Evolutionary conservation across 2,888 invertebrate genomes (phyloP).

Genomic region (Chaetoderma sp.): DNA sequence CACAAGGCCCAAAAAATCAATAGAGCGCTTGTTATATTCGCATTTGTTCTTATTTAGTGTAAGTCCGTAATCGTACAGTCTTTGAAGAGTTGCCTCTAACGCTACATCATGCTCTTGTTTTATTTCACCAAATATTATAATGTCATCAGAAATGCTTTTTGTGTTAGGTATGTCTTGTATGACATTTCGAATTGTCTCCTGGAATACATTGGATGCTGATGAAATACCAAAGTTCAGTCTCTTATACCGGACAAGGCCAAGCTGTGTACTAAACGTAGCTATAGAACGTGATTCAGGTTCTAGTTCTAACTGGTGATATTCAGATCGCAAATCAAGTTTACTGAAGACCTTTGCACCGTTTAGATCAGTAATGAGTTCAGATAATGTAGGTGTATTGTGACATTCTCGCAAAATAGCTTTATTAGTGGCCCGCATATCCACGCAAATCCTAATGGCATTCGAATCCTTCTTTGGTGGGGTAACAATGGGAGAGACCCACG

Average conservation of each 20-base stretch:
- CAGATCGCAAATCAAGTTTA: slow-evolving; percentile 39
- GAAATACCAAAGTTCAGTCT: slow-evolving; percentile 39
- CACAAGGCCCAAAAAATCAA: too few relatives aligned
- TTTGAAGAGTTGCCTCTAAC: slow-evolving; percentile 22
- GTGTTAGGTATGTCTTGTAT: slow-evolving; percentile 26
- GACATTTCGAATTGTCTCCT: slow-evolving; percentile 29
- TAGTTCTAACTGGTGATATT: slow-evolving; percentile 43
- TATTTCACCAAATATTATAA: slow-evolving; percentile 35
- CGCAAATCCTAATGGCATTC: slow-evolving; percentile 16
- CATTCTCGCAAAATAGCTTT: slow-evolving; percentile 40
- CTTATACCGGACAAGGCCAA: slow-evolving; percentile 38
- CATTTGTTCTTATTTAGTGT: background rate
- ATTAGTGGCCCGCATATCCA: slow-evolving; percentile 41
- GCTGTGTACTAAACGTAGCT: slow-evolving; percentile 39
- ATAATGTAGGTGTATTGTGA: slow-evolving; percentile 38
- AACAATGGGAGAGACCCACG: slow-evolving; percentile 40
- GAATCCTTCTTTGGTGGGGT: slow-evolving; percentile 24
- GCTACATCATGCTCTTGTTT: slow-evolving; percentile 33
- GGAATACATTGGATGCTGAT: slow-evolving; percentile 37
- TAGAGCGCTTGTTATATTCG: background rate
- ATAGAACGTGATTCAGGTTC: slow-evolving; percentile 35
- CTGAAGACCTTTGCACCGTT: slow-evolving; percentile 40
- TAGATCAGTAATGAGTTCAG: slow-evolving; percentile 41
- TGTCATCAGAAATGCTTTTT: slow-evolving; percentile 42
- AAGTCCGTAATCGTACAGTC: background rate